phyloP scores from a whole-genome alignment of 1,140 invertebrate genomes.

The Cotesia glomerata region DNA sequence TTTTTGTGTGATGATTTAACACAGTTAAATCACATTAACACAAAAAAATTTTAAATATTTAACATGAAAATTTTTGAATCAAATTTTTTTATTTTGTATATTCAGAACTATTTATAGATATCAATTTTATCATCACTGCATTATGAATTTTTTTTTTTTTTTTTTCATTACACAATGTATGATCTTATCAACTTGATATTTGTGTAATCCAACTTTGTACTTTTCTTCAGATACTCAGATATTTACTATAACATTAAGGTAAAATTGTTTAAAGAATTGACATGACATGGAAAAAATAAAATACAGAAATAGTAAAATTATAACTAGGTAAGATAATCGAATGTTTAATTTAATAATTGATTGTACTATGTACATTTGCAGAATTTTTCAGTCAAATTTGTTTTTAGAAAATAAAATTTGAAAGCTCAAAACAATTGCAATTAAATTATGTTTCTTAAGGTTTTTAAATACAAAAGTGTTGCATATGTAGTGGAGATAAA shows the following conservation, averaged over 20 bases:
- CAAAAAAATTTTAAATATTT: no score
- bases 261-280: neutral
- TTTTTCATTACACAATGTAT: neutral
- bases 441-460: no score
- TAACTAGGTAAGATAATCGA: no score
- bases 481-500: constrained; percentile 7
- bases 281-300: neutral
- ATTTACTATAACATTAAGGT: neutral
- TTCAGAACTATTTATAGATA: no score
- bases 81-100: no score
- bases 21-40: no score
- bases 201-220: neutral
- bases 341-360: no score
- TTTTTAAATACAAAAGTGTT: neutral
- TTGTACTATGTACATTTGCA: no score
- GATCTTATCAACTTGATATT: neutral
- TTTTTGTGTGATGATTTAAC: no score
- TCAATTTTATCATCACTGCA: neutral
- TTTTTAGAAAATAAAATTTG: no score
- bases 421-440: no score
- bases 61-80: no score
- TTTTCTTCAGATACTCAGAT: neutral
- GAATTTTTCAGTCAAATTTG: neutral
- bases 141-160: neutral
- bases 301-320: neutral